Base-by-base conservation (phyloP, 35 echinoderm and acorn worm genomes). In the Strongylocentrotus purpuratus region DNA sequence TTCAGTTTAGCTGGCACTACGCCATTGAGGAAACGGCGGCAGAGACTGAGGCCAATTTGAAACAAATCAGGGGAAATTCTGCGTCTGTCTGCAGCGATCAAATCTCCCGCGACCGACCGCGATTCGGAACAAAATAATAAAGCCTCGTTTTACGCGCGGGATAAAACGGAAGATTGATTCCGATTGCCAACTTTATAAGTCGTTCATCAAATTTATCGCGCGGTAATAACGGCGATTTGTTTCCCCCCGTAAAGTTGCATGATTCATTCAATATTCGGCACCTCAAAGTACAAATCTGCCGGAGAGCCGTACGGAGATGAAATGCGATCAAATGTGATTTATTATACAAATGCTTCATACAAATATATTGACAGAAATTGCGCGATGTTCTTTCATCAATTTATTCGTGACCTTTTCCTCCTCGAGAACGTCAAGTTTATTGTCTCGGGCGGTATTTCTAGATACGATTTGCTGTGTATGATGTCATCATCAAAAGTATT, bases 181-280 rank as follows among this genome's bases (percentile, higher is more conserved):
- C 32, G 4, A 41, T 88, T 88, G 32, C 32, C 87, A 88, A 46
- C 28, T 33, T 88, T 35, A 59, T 59, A 13, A 28, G 28, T 28
- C 87, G 87, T 88, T 88, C 22, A 88, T 88, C 87, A 88, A 88
- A 88, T 88, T 88, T 88, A 88, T 88, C 13, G 87, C 32, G 32
- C 87, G 32, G 87, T 46, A 88, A 88, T 88, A 88, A 88, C 32
- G 45, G 15, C 87, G 45, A 88, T 88, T 88, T 88, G 32, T 88
- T 33, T 46, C 45, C 33, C 28, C 87, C 32, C 45, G 28, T 88
- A 9, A 41, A 33, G 32, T 88, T 88, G 31, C 87, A 2, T 35
- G 45, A 88, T 88, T 88, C 87, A 88, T 88, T 88, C 32, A 88
- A 46, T n/a, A 14, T 13, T 88, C 87, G 87, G 87, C 87, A 22